phyloP scores from a whole-genome alignment of 2,797 vertebrate species.

The Syngnathus acus region DNA sequence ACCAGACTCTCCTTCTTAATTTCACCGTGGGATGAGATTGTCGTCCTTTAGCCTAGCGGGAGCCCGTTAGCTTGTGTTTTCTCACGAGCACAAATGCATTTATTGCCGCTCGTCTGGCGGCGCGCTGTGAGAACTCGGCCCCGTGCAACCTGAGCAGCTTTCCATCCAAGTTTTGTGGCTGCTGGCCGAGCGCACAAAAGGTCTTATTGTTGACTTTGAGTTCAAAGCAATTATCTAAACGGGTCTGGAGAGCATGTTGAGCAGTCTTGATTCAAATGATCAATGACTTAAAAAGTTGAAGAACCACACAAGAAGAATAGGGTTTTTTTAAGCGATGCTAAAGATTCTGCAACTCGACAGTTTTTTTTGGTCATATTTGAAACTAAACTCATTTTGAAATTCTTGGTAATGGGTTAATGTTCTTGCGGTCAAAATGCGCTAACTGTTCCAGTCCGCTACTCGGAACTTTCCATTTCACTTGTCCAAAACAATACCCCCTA shows the following conservation, averaged over 20 bases:
- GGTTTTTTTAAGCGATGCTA: too few relatives aligned
- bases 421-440: neutral
- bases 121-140: slow-evolving; percentile 36
- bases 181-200: neutral
- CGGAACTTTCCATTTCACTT: neutral
- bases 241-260: neutral
- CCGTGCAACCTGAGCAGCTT: slow-evolving; percentile 41
- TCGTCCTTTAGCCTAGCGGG: slow-evolving; percentile 31
- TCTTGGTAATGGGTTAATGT: neutral
- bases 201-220: neutral
- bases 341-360: neutral
- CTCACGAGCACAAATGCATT: slow-evolving; percentile 28
- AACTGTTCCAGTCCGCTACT: neutral
- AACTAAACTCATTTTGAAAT: neutral
- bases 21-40: slow-evolving; percentile 22
- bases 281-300: neutral
- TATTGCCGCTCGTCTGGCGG: slow-evolving; percentile 29
- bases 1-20: slow-evolving; percentile 19
- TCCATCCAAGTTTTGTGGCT: neutral
- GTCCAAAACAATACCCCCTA: neutral
- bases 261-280: neutral
- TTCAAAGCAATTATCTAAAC: neutral
- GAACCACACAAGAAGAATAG: neutral
- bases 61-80: slow-evolving; percentile 16
- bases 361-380: neutral